Evolutionary conservation across 1,140 invertebrate species (phyloP).

Genomic region (Orchestia grillus): DNA sequence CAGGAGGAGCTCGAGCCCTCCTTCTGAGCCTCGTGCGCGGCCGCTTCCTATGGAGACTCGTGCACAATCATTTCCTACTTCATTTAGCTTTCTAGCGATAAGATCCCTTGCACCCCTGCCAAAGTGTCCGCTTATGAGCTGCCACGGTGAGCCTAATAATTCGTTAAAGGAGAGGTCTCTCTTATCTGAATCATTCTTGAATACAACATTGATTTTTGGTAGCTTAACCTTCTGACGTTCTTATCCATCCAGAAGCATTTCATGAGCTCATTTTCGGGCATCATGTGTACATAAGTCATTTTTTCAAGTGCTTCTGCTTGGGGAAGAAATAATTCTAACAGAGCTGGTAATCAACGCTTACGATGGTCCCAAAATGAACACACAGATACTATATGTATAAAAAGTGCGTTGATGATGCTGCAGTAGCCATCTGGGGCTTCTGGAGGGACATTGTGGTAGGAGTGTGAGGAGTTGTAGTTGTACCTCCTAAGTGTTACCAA

Average conservation of each 20-base stretch:
- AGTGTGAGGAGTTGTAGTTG: not conserved
- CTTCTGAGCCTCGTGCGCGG: not conserved
- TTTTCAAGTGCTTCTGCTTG: not conserved
- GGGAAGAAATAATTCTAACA: not conserved
- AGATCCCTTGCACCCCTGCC: slow-evolving; percentile 29
- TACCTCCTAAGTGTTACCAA: slow-evolving; percentile 27
- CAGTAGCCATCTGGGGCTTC: not conserved
- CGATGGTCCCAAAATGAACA: not conserved
- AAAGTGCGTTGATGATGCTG: not conserved
- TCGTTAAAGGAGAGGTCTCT: not conserved
- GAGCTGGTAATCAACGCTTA: not conserved
- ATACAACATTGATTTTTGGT: not conserved
- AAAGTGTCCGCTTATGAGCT: slow-evolving; percentile 6
- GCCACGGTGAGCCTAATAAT: not conserved
- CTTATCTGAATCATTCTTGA: not conserved
- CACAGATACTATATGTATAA: not conserved
- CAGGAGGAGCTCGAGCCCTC: slow-evolving; percentile 12
- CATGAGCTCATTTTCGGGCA: not conserved
- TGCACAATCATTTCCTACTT: slow-evolving; percentile 4
- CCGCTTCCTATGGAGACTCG: not conserved
- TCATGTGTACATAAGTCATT: not conserved
- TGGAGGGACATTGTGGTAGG: not conserved
- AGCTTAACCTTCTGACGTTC: not conserved
- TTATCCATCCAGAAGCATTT: not conserved
- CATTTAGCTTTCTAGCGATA: slow-evolving; percentile 13